Base-by-base conservation (phyloP, 2,888 invertebrate species). In the Gibbula magus region DNA sequence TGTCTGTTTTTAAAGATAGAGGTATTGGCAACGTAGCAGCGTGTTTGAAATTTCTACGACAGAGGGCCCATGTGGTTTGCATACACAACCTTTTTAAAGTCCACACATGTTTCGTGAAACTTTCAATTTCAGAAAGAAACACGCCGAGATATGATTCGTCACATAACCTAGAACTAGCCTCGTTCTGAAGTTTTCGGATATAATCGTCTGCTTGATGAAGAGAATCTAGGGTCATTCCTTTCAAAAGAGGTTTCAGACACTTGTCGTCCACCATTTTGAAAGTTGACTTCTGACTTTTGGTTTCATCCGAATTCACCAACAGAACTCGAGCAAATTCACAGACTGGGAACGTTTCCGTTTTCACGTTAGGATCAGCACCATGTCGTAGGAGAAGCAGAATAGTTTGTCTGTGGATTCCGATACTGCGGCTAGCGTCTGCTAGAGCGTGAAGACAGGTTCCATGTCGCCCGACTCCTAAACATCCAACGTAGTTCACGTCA, bases 311-410 rank as follows among this genome's bases (percentile, higher is more conserved):
- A 51, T 79, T 74, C 18, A 75, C 51, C 8, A 85, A 53, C n/a
- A 87, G 66, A 18, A 81, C 82, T 32, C 83, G 81, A 54, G 82
- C 82, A 45, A 86, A 83, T 18, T 83, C 45, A 18, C 82, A 86
- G 18, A 89, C 20, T 1, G 89, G 88, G 73, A 79, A 87, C 45
- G 81, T 79, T 20, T 84, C 86, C 16, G 81, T 79, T 32, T 83
- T 79, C 0, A 74, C 78, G 70, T 86, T 85, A 0, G 89, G 88
- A 76, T 90, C 82, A 2, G 89, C 89, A 0, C 91, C 91, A 79
- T 88, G 86, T 61, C 87, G 86, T 8, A 91, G 79, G 22, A 91
- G 79, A 22, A 89, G 84, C 8, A 82, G 61, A 7, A 88, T 74
- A 77, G 86, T 85, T 22, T 84, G 82, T 29, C 83, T 80, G 22